Percentiles rank a stretch among this genome's conserved stretches.
Conservation (phyloP, 2,113 vertebrate genomes). For the Chaetura pelagica region DNA sequence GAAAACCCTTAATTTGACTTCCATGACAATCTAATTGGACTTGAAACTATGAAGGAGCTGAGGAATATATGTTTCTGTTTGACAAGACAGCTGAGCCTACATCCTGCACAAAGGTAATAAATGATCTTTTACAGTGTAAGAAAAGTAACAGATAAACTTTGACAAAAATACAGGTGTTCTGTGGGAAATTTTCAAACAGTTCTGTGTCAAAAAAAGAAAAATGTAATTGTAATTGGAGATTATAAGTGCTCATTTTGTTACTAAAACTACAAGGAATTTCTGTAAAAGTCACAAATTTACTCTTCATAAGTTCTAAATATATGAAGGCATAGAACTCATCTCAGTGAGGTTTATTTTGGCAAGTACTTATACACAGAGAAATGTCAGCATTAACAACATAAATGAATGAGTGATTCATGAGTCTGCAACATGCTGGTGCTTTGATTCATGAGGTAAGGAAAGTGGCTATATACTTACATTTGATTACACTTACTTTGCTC, state of each 20-base stretch:
- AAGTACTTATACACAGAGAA: neutral
- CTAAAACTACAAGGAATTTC: neutral
- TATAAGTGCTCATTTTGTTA: neutral
- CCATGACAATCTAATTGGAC: neutral
- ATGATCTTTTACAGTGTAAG: too few relatives aligned
- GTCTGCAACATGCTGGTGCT: neutral
- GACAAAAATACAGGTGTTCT: neutral
- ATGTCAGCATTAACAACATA: neutral
- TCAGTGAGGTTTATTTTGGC: neutral
- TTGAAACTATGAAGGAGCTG: neutral
- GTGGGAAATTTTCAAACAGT: neutral
- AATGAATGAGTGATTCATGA: neutral
- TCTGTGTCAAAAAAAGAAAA: neutral
- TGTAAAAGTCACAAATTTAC: neutral
- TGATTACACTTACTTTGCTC: neutral
- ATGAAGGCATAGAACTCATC: neutral
- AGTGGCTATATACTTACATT: neutral
- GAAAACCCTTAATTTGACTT: neutral
- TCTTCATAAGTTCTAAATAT: neutral
- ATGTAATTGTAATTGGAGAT: neutral
- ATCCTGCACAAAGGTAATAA: neutral
- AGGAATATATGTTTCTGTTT: neutral
- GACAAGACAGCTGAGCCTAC: neutral
- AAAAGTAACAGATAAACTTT: neutral
- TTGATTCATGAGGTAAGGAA: neutral